Percentiles rank a stretch among this genome's conserved stretches.
phyloP scores from a whole-genome alignment of 2,113 vertebrate genomes.

The Panthera leo region DNA sequence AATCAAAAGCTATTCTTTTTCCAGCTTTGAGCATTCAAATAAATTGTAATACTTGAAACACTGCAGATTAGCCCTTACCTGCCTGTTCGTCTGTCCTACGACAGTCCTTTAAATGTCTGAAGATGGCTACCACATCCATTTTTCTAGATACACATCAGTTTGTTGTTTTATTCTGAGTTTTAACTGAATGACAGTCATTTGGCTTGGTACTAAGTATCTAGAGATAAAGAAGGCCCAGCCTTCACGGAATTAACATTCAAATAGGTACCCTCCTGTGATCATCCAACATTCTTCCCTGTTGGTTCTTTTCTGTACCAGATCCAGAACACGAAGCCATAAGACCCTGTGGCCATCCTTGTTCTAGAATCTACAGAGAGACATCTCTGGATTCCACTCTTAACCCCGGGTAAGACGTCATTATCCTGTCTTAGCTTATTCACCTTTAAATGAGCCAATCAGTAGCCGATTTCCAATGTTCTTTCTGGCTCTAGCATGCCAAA shows the following conservation, averaged over 20 bases:
- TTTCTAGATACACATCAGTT: background rate
- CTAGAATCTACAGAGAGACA: background rate
- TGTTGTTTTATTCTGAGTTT: background rate
- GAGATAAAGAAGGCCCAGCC: background rate
- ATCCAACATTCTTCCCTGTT: background rate
- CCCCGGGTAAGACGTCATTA: accelerated
- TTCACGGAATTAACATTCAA: background rate
- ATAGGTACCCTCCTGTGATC: too few species aligned
- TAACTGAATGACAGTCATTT: background rate
- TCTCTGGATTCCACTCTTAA: background rate
- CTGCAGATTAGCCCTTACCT: background rate
- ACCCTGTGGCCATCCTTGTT: background rate
- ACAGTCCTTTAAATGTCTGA: background rate
- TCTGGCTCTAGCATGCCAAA: background rate
- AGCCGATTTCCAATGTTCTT: background rate
- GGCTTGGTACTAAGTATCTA: background rate
- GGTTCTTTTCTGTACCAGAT: background rate
- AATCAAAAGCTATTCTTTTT: background rate
- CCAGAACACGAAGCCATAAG: accelerated
- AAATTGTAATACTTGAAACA: background rate
- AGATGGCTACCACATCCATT: background rate
- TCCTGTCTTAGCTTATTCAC: background rate
- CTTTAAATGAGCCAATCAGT: background rate
- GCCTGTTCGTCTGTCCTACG: background rate
- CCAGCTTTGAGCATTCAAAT: background rate